Evolutionary conservation across 1,140 invertebrate genomes (phyloP), one percentile per base, ranked within the genome.

Genomic region (Diachasma alloeum): DNA sequence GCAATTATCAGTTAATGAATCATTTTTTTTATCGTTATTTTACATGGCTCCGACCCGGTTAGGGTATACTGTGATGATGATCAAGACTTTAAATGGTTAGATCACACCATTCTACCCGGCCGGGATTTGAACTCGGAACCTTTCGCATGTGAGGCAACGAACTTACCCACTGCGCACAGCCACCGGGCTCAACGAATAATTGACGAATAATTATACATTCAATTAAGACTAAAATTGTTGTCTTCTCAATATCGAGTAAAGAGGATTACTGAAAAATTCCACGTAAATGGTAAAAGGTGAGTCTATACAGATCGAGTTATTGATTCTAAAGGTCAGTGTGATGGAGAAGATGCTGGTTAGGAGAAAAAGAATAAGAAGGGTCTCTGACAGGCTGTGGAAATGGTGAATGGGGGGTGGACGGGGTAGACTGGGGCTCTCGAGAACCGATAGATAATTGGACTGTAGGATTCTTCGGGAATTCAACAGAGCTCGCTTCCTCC

Each of bases 381-480:
- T n/a, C 26, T 36, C 4, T 56, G 22, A 36, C 15, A 48, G 36
- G n/a, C 2, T 31, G 26, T n/a, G 26, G 17, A 72, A 59, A 72
- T 56, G 48, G 42, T 17, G n/a, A 37, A 31, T 6, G 36, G 9
- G 48, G 6, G 44, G 48, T 37, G 37, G 59, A 73, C 31, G 31
- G 48, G 48, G 37, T 17, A 73, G 56, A 48, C 53, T 63, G 31
- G 46, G 13, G 69, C 37, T 56, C 36, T 56, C 46, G 36, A 63
- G 56, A 59, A 31, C 56, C 72, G 72, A 63, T 73, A 63, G 72
- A 73, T 73, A 73, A 73, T 73, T 73, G 72, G 72, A 63, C 72
- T 73, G 72, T 73, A 73, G 53, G 56, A 73, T 53, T 73, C 72
- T 56, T 73, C 56, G 31, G 56, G 31, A 73, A 73, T 73, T 73